A percentile compares a stretch with the other conserved stretches of the same genome.
Evolutionary conservation across 2,888 invertebrate genomes (phyloP).

Genomic region (Morpho helenor): DNA sequence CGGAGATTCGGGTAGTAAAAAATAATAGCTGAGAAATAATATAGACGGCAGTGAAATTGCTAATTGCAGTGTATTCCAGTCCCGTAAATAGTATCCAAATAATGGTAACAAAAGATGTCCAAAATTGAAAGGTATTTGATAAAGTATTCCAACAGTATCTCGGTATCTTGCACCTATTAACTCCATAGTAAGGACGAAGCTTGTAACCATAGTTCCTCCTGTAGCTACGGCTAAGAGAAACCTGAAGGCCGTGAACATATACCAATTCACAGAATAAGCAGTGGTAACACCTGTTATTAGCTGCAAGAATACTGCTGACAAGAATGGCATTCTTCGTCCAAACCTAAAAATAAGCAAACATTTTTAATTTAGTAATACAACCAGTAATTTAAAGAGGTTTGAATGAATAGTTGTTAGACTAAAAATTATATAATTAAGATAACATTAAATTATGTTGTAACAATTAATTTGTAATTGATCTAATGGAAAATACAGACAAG

Average conservation of each 20-base stretch:
- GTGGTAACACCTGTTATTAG: constrained; percentile 84
- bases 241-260: constrained; percentile 83
- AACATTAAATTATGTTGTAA: too few relatives aligned
- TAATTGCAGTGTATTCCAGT: constrained; percentile 84
- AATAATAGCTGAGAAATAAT: constrained; percentile 83
- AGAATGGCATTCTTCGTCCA: constrained; percentile 86
- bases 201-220: constrained; percentile 91
- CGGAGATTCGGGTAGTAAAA: constrained; percentile 89
- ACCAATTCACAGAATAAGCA: constrained; percentile 83
- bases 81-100: constrained; percentile 82
- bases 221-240: constrained; percentile 87
- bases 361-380: not conserved
- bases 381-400: too few relatives aligned
- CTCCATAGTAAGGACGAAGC: constrained; percentile 85
- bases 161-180: constrained; percentile 79
- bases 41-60: constrained; percentile 82
- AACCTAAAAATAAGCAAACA: constrained; percentile 66
- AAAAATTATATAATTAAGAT: too few relatives aligned
- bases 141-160: constrained; percentile 85
- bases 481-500: too few relatives aligned
- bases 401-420: too few relatives aligned
- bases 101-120: constrained; percentile 82
- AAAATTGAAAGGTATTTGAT: constrained; percentile 84
- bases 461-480: too few relatives aligned
- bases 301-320: constrained; percentile 86